These are phyloP conservation scores for Electrona antarctica DNA, from an alignment of 2,113 vertebrate genomes.

Conservation along the genomic window DNA sequence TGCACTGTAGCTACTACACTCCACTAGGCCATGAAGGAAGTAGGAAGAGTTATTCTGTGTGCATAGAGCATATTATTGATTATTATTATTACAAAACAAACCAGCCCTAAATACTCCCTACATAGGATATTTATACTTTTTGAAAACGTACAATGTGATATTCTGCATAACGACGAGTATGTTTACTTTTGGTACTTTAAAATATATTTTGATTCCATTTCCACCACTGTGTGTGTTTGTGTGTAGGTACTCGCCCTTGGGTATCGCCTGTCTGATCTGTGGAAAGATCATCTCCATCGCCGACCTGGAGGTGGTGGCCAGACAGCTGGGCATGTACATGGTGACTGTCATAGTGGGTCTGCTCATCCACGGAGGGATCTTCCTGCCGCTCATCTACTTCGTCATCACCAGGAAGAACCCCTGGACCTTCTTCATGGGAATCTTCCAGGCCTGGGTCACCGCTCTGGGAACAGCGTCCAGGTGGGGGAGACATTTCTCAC, in stretches of 20 bases:
- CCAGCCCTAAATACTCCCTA: too few relatives aligned
- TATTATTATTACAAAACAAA: too few relatives aligned
- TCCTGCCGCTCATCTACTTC: conserved; percentile 96
- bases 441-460: conserved; percentile 99
- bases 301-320: conserved; percentile 93
- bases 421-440: conserved; percentile 93
- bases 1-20: too few relatives aligned
- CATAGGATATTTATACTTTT: too few relatives aligned
- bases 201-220: too few relatives aligned
- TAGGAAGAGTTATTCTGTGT: too few relatives aligned
- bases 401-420: conserved; percentile 92
- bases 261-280: conserved; percentile 97
- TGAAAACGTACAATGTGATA: too few relatives aligned
- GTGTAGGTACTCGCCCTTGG: conserved; percentile 93
- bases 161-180: too few relatives aligned
- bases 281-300: conserved; percentile 99
- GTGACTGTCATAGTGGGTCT: conserved; percentile 95
- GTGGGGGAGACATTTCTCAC: conserved; percentile 60
- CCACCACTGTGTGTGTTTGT: conserved; percentile 20
- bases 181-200: too few relatives aligned
- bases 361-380: conserved; percentile 95
- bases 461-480: conserved; percentile 97
- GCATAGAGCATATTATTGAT: too few relatives aligned
- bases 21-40: too few relatives aligned
- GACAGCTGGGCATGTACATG: conserved; percentile 99